A percentile compares a stretch with the other conserved stretches of the same genome.
Conservation (phyloP, 2,888 invertebrate species). For the Brenthis daphne region DNA sequence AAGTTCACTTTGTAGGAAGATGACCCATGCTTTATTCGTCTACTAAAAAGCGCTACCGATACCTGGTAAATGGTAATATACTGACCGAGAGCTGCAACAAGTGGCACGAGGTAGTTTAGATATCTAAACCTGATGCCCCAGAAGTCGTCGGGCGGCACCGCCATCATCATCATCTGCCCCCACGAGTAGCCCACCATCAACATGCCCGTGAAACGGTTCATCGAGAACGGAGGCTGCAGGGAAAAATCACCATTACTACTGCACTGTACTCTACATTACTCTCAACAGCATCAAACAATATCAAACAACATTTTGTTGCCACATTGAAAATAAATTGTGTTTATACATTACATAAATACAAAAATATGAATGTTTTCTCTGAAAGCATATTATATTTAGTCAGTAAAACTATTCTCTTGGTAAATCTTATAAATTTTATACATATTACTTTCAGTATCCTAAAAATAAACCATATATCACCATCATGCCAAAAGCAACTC, state of each 20-base stretch:
- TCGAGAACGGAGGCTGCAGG: slow-evolving; percentile 90
- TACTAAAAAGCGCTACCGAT: neutral
- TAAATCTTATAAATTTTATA: too few species aligned
- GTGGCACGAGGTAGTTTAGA: slow-evolving; percentile 87
- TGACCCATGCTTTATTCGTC: slow-evolving; percentile 27
- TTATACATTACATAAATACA: too few species aligned
- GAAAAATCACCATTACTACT: slow-evolving; percentile 42
- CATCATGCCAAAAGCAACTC: neutral
- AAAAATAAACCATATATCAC: too few species aligned
- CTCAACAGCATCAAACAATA: too few species aligned
- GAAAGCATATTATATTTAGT: too few species aligned
- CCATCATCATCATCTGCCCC: slow-evolving; percentile 88
- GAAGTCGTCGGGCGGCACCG: slow-evolving; percentile 89
- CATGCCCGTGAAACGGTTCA: slow-evolving; percentile 89
- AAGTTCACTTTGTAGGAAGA: slow-evolving; percentile 40
- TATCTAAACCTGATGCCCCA: slow-evolving; percentile 87
- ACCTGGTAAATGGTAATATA: slow-evolving; percentile 13
- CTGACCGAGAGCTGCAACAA: slow-evolving; percentile 88
- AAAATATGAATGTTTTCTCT: too few species aligned
- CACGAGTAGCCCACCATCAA: slow-evolving; percentile 90
- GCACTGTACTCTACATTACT: neutral
- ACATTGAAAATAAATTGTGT: too few species aligned
- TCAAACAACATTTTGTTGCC: too few species aligned
- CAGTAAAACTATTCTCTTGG: too few species aligned
- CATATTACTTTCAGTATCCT: too few species aligned